Evolutionary conservation across 2,113 vertebrate species (phyloP).

Genomic region (Rhinolophus ferrumequinum): DNA sequence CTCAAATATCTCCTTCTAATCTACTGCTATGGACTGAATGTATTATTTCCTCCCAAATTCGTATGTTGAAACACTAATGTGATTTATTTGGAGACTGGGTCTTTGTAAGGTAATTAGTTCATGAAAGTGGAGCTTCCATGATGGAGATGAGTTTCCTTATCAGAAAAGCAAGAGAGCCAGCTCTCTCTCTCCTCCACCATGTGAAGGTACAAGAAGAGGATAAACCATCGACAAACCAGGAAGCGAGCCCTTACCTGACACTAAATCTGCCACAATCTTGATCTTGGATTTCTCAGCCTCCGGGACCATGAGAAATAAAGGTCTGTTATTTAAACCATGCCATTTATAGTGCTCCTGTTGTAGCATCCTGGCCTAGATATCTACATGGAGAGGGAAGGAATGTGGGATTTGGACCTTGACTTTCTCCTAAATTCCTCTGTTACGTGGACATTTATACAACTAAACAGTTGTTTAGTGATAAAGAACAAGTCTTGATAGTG

Average conservation of each 20-base stretch:
- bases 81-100: too few relatives aligned
- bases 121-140: too few relatives aligned
- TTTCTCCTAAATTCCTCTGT: background rate
- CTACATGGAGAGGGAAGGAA: background rate
- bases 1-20: background rate
- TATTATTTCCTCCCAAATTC: too few relatives aligned
- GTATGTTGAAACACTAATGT: too few relatives aligned
- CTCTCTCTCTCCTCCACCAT: background rate
- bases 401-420: too few relatives aligned
- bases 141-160: background rate
- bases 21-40: background rate
- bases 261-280: background rate
- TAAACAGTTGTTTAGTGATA: background rate
- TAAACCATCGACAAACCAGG: background rate
- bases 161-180: background rate
- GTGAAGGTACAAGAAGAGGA: background rate
- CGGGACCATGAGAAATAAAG: too few relatives aligned
- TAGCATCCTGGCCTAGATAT: background rate
- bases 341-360: background rate
- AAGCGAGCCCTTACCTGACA: background rate
- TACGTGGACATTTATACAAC: background rate
- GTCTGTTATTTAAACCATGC: too few relatives aligned
- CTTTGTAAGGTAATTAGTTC: too few relatives aligned
- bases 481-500: background rate
- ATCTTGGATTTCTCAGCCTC: too few relatives aligned